Base-by-base conservation (phyloP, 2,113 vertebrate genomes). In the Bagarius yarrelli region DNA sequence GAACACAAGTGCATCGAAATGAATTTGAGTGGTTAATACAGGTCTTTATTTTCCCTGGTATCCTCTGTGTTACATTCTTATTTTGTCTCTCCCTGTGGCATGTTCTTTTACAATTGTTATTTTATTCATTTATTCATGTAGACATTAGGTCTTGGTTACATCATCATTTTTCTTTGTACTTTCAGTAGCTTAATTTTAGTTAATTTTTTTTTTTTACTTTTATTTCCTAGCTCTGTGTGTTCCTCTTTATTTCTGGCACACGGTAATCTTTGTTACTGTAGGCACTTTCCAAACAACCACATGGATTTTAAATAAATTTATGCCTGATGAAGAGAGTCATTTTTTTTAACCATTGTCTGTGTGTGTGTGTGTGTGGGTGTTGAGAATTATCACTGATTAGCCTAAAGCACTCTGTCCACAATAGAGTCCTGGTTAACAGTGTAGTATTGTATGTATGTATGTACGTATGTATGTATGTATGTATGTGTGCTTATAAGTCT, bases 231-330 rank as follows among this genome's bases (percentile, higher is more conserved):
- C 25, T 71, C 63, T n/a, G 56, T 78, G 60, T 53, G 83, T 73
- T 53, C 36, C 36, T 83, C 60, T 75, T 78, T 25, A 55, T 82
- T 70, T 53, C 69, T 77, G 83, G 80, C 87, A 84, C 60, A 32
- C 86, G 88, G 81, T 87, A 40, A 32, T 47, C 16, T 87, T 87
- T 84, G 85, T 82, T 63, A 85, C 87, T 85, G 80, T 67, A 25
- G 61, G 70, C 80, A 85, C 56, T 59, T 23, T 83, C 18, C 84
- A 87, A 88, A 87, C 83, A 87, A n/a, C 36, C 64, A 78, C 85
- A 82, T 73, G 59, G 79, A 70, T 75, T 83, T 72, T 30, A 83
- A 89, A 85, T 78, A 36, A 85, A 75, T 82, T 25, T 76, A 27
- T 71, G 74, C 71, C 66, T 44, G 55, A 72, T 34, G 14, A 55